Evolutionary conservation across 2,113 vertebrate genomes (phyloP).

Genomic region (Oncorhynchus masou): DNA sequence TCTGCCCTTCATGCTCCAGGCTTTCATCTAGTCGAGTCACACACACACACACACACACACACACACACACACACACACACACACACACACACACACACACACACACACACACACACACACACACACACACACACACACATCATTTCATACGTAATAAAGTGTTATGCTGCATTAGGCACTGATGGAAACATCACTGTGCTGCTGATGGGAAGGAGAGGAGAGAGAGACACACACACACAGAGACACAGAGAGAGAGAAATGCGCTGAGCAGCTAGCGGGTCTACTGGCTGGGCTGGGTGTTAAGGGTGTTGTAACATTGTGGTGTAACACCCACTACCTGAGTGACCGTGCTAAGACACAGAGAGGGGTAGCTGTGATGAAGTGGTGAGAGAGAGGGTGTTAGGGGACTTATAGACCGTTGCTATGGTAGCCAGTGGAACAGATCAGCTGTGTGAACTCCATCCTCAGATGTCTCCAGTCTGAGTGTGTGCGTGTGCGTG

Average conservation of each 20-base stretch:
- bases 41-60: neutral
- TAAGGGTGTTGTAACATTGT: too few species aligned
- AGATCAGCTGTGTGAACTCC: constrained; percentile 60
- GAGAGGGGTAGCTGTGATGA: constrained; percentile 13
- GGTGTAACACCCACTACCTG: neutral
- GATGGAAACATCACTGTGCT: constrained; percentile 22
- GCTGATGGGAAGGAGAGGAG: neutral
- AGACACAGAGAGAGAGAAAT: neutral
- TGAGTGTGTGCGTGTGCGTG: constrained; percentile 18
- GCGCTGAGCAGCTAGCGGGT: neutral
- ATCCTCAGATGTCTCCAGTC: constrained; percentile 31
- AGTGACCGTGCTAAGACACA: neutral
- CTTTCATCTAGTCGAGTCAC: constrained; percentile 9
- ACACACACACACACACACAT: constrained; percentile 4
- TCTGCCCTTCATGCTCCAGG: neutral
- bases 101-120: neutral
- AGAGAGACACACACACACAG: neutral
- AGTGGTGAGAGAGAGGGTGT: constrained; percentile 28
- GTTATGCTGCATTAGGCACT: constrained; percentile 38
- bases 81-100: neutral
- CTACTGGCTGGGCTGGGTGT: neutral
- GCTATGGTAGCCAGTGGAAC: constrained; percentile 72
- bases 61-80: neutral
- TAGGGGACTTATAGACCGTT: constrained; percentile 60
- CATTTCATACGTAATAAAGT: constrained; percentile 38